Base-by-base conservation (phyloP, 2,797 vertebrate genomes). In the Lepilemur septentrionalis region DNA sequence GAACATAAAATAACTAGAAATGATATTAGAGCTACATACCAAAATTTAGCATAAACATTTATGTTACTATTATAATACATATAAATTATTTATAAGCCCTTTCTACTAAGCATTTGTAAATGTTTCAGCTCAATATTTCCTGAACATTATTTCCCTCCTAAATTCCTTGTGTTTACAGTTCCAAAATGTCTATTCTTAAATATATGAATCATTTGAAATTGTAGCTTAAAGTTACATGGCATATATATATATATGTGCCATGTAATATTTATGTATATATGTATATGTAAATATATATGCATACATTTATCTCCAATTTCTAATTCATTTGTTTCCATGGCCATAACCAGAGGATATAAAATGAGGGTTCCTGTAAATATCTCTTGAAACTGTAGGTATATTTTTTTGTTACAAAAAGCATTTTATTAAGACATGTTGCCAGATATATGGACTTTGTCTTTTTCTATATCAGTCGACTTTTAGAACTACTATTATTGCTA, bases 91-190 rank as follows among this genome's bases (percentile, higher is more conserved):
- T 96, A 80, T 93, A 97, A 97, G 28, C 30, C 70, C 57, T 97
- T 86, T 97, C 78, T 96, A 89, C 80, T 92, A 96, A 97, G 83
- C 85, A 95, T 93, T 97, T 98, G 59, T 48, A 97, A 97, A 85
- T 97, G 80, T 69, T 78, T 97, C 70, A 95, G 55, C 96, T 92
- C 22, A 96, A 4, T 38, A 84, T 82, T 84, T 97, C 80, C 83
- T 41, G 55, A 97, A 38, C 70, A 87, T 67, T 95, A 72, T 97
- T 97, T 96, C 69, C 12, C 23, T 82, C 81, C 65, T 83, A 69
- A 69, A 78, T 92, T 35, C 2, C 7, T 88, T 86, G 15, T 85
- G 75, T 83, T 83, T 78, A 63, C 50, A 69, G 4, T n/a, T 89
- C 18, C n/a, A 15, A 14, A 88, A 93, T 88, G 92, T 91, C 41